Percentiles rank a stretch among this genome's conserved stretches.
phyloP scores from a whole-genome alignment of 2,888 invertebrate genomes.

The Synanthedon tipuliformis region DNA sequence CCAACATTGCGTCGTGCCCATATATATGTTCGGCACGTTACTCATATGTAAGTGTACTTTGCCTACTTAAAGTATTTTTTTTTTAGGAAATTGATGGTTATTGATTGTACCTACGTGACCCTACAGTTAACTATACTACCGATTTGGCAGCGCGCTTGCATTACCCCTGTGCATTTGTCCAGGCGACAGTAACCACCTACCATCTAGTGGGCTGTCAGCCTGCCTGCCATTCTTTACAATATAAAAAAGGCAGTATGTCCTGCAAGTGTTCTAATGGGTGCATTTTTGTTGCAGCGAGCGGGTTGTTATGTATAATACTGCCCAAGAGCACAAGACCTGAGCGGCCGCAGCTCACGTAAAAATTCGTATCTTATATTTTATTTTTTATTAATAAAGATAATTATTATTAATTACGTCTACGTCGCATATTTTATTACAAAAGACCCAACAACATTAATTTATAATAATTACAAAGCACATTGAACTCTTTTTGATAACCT shows the following conservation, averaged over 20 bases:
- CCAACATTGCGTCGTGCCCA: slow-evolving; percentile 67
- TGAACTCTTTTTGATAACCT: background rate
- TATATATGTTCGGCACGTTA: slow-evolving; percentile 69
- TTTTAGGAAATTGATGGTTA: background rate
- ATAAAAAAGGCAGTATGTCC: no score
- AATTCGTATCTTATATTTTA: slow-evolving; percentile 12
- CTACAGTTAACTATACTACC: no score
- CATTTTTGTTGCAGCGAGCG: slow-evolving; percentile 58
- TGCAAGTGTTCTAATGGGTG: no score
- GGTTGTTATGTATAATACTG: slow-evolving; percentile 63
- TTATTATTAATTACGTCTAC: slow-evolving; percentile 12
- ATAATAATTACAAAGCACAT: background rate
- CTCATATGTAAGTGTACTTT: slow-evolving; percentile 59
- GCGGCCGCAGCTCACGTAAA: slow-evolving; percentile 31
- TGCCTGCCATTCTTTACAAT: no score
- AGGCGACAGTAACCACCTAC: no score
- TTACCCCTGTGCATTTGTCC: no score
- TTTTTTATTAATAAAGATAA: slow-evolving; percentile 43
- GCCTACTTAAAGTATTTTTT: no score
- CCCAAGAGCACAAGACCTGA: slow-evolving; percentile 65
- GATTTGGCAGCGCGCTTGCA: background rate
- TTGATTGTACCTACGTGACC: no score
- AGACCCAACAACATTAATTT: background rate
- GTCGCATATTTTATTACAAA: background rate
- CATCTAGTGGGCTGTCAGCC: no score